phyloP scores from a whole-genome alignment of 2,113 vertebrate genomes.

The Serilophus lunatus region DNA sequence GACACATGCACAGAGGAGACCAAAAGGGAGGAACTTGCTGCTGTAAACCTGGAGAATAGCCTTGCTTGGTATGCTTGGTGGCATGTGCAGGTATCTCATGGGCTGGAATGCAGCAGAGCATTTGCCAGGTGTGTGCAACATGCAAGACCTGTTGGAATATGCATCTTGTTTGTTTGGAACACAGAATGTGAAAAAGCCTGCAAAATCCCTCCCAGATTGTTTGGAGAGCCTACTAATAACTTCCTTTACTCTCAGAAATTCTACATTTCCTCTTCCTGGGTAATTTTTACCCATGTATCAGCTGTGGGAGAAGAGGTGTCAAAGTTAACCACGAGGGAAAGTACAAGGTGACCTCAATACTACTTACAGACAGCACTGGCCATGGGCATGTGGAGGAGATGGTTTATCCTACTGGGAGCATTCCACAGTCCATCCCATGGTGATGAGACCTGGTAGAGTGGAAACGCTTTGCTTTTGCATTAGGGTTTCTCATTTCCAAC shows the following conservation, averaged over 20 bases:
- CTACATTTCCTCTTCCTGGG: background rate
- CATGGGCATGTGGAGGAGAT: background rate
- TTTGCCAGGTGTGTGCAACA: background rate
- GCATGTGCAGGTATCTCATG: rapidly evolving
- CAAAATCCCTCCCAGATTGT: background rate
- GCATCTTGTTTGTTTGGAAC: background rate
- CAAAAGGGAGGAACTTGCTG: background rate
- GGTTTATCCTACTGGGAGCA: background rate
- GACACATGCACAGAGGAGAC: background rate
- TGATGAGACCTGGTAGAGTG: background rate
- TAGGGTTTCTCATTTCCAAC: background rate
- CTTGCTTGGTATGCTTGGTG: background rate
- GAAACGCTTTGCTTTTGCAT: background rate
- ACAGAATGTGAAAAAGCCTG: background rate
- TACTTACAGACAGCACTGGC: rapidly evolving
- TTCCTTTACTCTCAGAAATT: background rate
- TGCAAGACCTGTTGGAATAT: background rate
- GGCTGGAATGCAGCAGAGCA: background rate
- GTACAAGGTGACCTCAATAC: background rate
- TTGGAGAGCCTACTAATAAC: background rate
- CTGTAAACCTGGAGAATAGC: background rate
- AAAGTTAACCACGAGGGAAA: background rate
- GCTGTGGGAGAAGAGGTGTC: background rate
- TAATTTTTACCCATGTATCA: background rate
- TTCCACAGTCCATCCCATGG: background rate